Percentiles rank a stretch among this genome's conserved stretches.
Conservation (phyloP, 2,888 invertebrate genomes). For the Pyrochroa serraticornis region DNA sequence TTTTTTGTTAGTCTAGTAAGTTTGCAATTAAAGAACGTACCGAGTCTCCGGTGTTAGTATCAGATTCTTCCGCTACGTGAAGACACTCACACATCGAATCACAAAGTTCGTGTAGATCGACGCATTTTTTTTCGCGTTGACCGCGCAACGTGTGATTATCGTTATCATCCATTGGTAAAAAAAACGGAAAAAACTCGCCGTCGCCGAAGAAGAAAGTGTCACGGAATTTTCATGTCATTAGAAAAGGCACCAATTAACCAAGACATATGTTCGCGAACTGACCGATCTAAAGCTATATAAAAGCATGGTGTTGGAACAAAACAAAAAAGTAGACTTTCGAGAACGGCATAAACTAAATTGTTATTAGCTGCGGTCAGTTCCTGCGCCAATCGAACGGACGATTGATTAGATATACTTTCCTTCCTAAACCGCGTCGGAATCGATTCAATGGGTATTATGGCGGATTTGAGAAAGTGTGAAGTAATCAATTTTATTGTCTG, state of each 20-base stretch:
- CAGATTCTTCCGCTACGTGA: slow-evolving; percentile 12
- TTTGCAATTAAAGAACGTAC: slow-evolving; percentile 1
- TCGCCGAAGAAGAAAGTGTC: slow-evolving; percentile 22
- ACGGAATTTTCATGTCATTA: slow-evolving; percentile 12
- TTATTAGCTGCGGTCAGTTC: slow-evolving; percentile 21
- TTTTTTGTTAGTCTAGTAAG: neutral
- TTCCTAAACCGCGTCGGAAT: neutral
- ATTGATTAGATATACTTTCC: slow-evolving; percentile 29
- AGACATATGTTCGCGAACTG: slow-evolving; percentile 21
- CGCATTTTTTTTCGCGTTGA: slow-evolving; percentile 22
- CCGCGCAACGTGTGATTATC: slow-evolving; percentile 13
- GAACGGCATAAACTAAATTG: slow-evolving; percentile 18
- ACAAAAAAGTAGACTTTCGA: slow-evolving; percentile 26
- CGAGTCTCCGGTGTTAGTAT: slow-evolving; percentile 2
- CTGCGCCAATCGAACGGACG: slow-evolving; percentile 20
- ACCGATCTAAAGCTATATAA: slow-evolving; percentile 12
- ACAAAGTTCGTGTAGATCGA: slow-evolving; percentile 14
- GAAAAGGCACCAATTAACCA: slow-evolving; percentile 19
- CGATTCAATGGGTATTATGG: neutral
- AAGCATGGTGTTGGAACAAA: slow-evolving; percentile 10
- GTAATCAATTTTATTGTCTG: neutral
- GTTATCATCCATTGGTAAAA: slow-evolving; percentile 15
- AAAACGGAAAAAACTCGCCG: neutral
- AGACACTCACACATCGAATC: slow-evolving; percentile 20
- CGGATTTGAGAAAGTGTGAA: slow-evolving; percentile 16